phyloP scores from a whole-genome alignment of 2,888 invertebrate species.

The Netelia virgata region DNA sequence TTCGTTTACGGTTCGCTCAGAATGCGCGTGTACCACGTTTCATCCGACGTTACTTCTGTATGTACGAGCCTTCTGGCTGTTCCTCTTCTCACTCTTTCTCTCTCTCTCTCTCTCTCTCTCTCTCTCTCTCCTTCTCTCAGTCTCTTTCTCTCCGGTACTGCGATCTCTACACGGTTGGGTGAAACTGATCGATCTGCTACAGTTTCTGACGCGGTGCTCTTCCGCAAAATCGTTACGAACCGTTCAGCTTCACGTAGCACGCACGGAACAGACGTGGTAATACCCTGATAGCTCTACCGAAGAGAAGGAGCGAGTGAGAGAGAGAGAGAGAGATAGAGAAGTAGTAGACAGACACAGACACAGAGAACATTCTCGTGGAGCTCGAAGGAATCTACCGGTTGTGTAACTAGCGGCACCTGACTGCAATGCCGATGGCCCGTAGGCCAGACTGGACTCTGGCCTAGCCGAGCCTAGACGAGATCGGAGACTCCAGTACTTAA shows the following conservation, averaged over 20 bases:
- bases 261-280: neutral
- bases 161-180: slow-evolving; percentile 17
- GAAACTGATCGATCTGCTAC: slow-evolving; percentile 42
- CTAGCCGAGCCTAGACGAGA: slow-evolving; percentile 61
- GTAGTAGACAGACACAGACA: neutral
- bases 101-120: no score
- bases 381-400: slow-evolving; percentile 80
- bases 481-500: slow-evolving; percentile 57
- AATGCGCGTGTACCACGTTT: slow-evolving; percentile 38
- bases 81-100: neutral
- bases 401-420: slow-evolving; percentile 83
- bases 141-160: slow-evolving; percentile 1
- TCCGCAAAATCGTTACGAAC: slow-evolving; percentile 33
- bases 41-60: slow-evolving; percentile 4
- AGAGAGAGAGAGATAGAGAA: slow-evolving; percentile 39
- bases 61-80: neutral
- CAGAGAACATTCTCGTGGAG: slow-evolving; percentile 28
- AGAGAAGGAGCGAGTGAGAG: slow-evolving; percentile 39
- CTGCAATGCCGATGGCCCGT: slow-evolving; percentile 80
- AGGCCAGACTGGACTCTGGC: slow-evolving; percentile 61
- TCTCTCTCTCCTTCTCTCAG: neutral
- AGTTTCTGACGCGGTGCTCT: slow-evolving; percentile 32
- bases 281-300: slow-evolving; percentile 26
- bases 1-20: slow-evolving; percentile 1
- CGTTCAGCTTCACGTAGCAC: slow-evolving; percentile 35